Percentiles rank a stretch among this genome's conserved stretches.
Evolutionary conservation across 2,797 vertebrate species (phyloP).

Genomic region (Onychomys leucogaster): DNA sequence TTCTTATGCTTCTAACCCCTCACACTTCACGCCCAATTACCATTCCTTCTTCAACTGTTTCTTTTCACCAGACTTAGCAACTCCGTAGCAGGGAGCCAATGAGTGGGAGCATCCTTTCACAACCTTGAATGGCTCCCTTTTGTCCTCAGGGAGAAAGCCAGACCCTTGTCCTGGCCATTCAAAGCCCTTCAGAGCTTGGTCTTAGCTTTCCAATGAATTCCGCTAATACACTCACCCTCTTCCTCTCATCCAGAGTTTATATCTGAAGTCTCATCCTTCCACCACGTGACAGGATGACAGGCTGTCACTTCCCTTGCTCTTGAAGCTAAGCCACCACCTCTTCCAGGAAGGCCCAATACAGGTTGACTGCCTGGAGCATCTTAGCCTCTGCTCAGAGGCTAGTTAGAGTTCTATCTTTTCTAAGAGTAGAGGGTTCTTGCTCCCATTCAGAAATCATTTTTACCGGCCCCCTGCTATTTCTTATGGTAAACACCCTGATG

Average conservation of each 20-base stretch:
- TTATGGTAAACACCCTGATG: background rate
- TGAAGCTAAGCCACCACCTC: background rate
- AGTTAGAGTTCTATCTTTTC: constrained; percentile 24
- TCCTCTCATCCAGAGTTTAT: background rate
- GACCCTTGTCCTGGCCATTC: background rate
- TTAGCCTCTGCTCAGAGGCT: background rate
- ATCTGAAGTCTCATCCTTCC: background rate
- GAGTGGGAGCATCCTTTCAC: background rate
- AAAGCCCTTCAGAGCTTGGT: background rate
- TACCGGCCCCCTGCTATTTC: background rate
- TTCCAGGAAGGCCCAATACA: background rate
- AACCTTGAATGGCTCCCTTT: background rate
- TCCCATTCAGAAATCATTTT: constrained; percentile 17
- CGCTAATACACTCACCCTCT: background rate
- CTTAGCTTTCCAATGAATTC: constrained; percentile 48
- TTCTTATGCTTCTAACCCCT: background rate
- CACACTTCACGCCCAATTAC: background rate
- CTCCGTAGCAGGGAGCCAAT: background rate
- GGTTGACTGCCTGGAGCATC: background rate
- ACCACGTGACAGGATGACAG: no score
- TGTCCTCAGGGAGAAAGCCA: background rate
- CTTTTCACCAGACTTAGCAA: background rate
- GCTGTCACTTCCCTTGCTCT: background rate
- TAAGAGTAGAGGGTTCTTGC: constrained; percentile 16
- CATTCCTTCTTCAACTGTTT: background rate